phyloP scores from a whole-genome alignment of 2,797 vertebrate genomes.

The Sebastolobus alascanus region DNA sequence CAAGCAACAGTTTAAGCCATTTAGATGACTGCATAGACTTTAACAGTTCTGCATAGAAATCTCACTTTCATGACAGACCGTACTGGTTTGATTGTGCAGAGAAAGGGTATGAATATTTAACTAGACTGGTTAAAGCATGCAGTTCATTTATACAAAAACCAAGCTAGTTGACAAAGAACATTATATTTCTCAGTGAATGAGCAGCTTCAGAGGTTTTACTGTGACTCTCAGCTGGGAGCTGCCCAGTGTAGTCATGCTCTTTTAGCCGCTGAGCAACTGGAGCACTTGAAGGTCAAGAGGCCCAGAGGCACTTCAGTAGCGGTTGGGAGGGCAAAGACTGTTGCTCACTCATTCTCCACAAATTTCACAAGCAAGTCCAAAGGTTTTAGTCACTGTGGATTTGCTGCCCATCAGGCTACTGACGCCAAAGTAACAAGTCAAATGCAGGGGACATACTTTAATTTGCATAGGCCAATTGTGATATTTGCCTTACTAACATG shows the following conservation, averaged over 20 bases:
- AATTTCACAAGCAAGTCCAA: conserved; percentile 37
- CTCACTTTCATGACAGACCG: not conserved
- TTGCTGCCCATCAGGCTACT: conserved; percentile 9
- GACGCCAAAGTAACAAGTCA: conserved; percentile 28
- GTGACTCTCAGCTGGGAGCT: conserved; percentile 27
- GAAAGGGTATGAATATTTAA: not conserved
- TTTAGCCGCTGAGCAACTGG: conserved; percentile 37
- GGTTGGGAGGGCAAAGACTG: conserved; percentile 39
- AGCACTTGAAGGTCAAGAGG: conserved; percentile 59
- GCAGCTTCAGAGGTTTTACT: conserved; percentile 21
- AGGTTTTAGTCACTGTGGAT: conserved; percentile 32
- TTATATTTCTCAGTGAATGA: not conserved
- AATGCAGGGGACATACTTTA: not conserved
- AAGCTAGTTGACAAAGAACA: not conserved
- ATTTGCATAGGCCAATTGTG: not conserved
- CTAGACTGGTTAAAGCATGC: not conserved
- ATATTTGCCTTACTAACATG: not conserved
- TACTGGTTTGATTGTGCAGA: not conserved
- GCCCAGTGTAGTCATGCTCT: conserved; percentile 34
- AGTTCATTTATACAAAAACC: not conserved
- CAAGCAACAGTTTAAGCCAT: not conserved
- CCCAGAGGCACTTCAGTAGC: conserved; percentile 61
- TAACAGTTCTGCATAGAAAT: not conserved
- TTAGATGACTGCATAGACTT: not conserved
- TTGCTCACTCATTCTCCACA: conserved; percentile 19